A percentile compares a stretch with the other conserved stretches of the same genome.
Evolutionary conservation across 2,797 vertebrate species (phyloP).

Genomic region (Peromyscus eremicus): DNA sequence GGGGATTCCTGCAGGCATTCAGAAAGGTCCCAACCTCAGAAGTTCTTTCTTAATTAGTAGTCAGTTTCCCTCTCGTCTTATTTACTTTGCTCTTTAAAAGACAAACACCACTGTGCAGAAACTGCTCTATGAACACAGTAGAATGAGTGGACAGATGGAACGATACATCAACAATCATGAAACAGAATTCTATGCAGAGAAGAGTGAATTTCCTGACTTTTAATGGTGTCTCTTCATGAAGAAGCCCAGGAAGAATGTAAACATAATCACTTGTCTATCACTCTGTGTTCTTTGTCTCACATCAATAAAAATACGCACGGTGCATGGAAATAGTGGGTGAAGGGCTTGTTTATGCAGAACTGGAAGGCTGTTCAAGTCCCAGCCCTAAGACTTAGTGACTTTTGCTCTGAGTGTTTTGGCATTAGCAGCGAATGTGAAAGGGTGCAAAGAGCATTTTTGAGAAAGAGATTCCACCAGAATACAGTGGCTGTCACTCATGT

Average conservation of each 20-base stretch:
- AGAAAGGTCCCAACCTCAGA: conserved; percentile 48
- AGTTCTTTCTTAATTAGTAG: conserved; percentile 55
- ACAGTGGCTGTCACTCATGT: not conserved
- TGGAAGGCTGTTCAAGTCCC: not conserved
- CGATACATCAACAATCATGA: not conserved
- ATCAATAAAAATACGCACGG: not conserved
- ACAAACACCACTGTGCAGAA: conserved; percentile 55
- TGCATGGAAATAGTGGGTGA: not conserved
- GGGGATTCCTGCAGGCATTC: conserved; percentile 37
- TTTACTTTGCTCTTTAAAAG: conserved; percentile 70
- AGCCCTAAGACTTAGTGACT: not conserved
- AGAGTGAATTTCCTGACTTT: conserved; percentile 4
- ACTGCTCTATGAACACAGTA: conserved; percentile 1
- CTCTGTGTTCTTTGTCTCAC: not conserved
- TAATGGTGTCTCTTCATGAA: conserved; percentile 25
- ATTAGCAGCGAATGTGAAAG: not conserved
- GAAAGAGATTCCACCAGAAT: not conserved
- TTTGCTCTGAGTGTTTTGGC: not conserved
- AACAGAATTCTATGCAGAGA: conserved; percentile 9
- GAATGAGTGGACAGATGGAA: not conserved
- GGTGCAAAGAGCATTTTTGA: not conserved
- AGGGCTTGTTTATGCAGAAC: not conserved
- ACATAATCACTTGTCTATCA: not conserved
- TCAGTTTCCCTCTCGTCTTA: conserved; percentile 40
- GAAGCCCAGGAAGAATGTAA: not conserved